Evolutionary conservation across 2,113 vertebrate genomes (phyloP).

Genomic region (Burhinus bistriatus): DNA sequence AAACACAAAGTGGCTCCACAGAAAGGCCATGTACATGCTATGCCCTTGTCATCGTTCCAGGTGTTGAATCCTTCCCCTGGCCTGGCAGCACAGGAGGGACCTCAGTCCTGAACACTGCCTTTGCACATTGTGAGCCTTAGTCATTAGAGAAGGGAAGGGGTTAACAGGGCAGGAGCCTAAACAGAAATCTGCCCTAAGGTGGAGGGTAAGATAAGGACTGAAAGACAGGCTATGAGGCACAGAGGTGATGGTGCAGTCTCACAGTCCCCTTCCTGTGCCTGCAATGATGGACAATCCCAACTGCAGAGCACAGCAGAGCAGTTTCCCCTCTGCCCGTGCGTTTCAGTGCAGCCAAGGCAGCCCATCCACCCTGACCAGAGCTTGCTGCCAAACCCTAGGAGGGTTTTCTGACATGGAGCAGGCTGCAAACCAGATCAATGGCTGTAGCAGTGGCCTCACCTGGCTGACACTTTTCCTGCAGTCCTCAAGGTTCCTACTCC

Average conservation of each 20-base stretch:
- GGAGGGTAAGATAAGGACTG: neutral
- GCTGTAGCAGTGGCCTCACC: neutral
- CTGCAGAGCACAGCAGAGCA: neutral
- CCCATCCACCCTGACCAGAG: neutral
- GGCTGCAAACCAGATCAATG: neutral
- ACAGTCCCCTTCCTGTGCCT: neutral
- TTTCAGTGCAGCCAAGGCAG: neutral
- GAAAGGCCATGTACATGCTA: neutral
- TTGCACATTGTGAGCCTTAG: neutral
- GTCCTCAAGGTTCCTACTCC: neutral
- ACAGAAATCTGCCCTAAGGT: neutral
- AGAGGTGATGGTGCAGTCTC: neutral
- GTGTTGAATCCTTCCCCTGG: neutral
- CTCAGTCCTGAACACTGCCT: neutral
- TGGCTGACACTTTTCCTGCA: neutral
- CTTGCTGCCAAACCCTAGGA: neutral
- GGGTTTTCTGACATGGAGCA: neutral
- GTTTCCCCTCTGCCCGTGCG: fast-evolving
- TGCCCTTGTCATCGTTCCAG: neutral
- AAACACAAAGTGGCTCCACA: neutral
- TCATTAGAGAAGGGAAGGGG: neutral
- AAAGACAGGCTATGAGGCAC: neutral
- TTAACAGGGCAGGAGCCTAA: neutral
- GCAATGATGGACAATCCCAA: no score
- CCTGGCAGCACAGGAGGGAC: neutral